A percentile compares a stretch with the other conserved stretches of the same genome.
Conservation (phyloP, 2,113 vertebrate species). For the Paedocypris sp. region DNA sequence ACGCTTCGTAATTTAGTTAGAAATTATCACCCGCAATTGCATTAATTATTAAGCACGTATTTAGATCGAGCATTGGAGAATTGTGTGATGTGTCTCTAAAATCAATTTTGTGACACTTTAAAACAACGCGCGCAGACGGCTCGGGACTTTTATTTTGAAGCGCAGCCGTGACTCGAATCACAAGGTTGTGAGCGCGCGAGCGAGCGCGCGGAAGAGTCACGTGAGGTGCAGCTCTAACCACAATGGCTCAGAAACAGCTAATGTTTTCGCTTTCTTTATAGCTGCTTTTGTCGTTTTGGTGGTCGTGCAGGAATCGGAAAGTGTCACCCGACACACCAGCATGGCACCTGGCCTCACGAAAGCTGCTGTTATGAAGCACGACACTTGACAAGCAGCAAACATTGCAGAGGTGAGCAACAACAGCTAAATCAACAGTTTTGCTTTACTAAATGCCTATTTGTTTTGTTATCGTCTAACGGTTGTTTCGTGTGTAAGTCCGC, state of each 20-base stretch:
- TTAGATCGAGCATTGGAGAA: too few relatives aligned
- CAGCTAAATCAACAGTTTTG: neutral
- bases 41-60: too few relatives aligned
- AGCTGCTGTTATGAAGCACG: conserved; percentile 5
- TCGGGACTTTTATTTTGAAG: conserved; percentile 10
- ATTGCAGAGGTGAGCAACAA: conserved; percentile 20
- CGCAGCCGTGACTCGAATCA: neutral
- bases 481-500: too few relatives aligned
- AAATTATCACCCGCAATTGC: too few relatives aligned
- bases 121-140: too few relatives aligned
- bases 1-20: too few relatives aligned
- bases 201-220: conserved; percentile 48
- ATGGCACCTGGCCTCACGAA: neutral
- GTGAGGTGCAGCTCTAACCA: conserved; percentile 50
- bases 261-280: conserved; percentile 26
- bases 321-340: neutral
- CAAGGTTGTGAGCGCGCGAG: neutral
- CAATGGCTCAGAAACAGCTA: conserved; percentile 53
- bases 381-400: conserved; percentile 18
- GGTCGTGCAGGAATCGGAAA: neutral
- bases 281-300: neutral
- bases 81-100: too few relatives aligned
- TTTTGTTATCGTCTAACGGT: neutral
- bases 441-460: neutral
- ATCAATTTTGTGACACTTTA: too few relatives aligned